Evolutionary conservation across 2,113 vertebrate genomes (phyloP).

Genomic region (Thinocorus orbignyianus): DNA sequence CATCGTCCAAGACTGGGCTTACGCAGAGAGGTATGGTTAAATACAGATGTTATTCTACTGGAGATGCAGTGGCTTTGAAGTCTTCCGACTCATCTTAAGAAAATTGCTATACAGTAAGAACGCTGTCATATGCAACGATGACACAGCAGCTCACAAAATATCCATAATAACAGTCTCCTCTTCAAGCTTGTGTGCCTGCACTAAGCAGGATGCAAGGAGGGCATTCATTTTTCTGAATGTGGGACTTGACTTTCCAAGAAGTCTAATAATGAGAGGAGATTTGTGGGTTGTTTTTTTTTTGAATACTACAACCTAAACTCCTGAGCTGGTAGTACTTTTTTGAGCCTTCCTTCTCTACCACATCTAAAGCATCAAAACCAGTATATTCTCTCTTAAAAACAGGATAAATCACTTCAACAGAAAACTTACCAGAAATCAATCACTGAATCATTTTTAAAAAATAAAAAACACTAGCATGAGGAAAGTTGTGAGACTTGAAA

Average conservation of each 20-base stretch:
- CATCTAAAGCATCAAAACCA: neutral
- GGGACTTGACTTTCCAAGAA: neutral
- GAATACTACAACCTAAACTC: neutral
- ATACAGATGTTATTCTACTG: neutral
- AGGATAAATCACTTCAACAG: neutral
- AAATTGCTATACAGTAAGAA: neutral
- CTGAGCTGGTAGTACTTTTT: neutral
- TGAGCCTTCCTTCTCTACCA: neutral
- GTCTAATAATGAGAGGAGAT: neutral
- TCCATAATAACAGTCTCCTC: neutral
- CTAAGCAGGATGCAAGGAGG: neutral
- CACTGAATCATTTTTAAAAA: neutral
- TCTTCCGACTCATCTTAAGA: neutral
- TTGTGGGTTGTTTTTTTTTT: neutral
- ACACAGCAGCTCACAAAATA: neutral
- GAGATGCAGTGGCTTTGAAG: neutral
- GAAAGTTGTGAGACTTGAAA: neutral
- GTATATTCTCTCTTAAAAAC: neutral
- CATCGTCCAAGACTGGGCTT: neutral
- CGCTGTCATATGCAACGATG: neutral
- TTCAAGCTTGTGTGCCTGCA: neutral
- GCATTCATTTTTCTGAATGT: neutral
- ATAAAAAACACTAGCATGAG: neutral
- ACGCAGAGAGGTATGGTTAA: neutral
- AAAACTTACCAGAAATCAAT: neutral